These are phyloP conservation scores for Limnothrissa miodon DNA, from an alignment of 2,113 vertebrate species.

Conservation along the genomic window DNA sequence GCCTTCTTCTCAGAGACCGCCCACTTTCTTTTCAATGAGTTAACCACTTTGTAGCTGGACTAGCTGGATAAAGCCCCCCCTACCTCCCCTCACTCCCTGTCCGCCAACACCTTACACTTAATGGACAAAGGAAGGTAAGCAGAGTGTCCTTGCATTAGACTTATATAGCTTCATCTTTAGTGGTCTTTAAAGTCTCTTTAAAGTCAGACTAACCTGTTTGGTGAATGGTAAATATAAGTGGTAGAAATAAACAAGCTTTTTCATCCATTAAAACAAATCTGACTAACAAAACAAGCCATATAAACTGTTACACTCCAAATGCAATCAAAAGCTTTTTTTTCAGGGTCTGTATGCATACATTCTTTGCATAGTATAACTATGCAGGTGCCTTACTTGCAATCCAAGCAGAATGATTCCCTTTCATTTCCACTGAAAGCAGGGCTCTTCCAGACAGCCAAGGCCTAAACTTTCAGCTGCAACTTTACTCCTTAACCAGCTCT, in stretches of 20 bases:
- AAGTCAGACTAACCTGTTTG: background rate
- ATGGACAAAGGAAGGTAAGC: background rate
- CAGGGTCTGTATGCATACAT: background rate
- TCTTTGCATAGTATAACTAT: background rate
- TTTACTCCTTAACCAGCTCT: conserved; percentile 64
- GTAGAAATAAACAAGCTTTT: background rate
- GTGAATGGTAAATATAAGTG: background rate
- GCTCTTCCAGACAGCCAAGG: conserved; percentile 1
- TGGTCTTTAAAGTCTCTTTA: background rate
- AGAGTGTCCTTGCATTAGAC: background rate
- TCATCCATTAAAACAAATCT: background rate
- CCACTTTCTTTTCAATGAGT: conserved; percentile 75
- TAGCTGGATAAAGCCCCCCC: conserved; percentile 65
- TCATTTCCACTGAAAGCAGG: background rate
- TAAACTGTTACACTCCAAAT: background rate
- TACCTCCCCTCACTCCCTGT: background rate
- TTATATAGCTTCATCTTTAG: background rate
- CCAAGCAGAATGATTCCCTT: background rate
- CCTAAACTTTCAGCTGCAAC: conserved; percentile 27
- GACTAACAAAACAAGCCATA: background rate
- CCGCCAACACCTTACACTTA: background rate
- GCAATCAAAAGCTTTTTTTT: too few relatives aligned
- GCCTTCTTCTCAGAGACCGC: conserved; percentile 57
- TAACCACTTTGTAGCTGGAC: conserved; percentile 66
- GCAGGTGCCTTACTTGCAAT: background rate